These are phyloP conservation scores for Phaonia tiefii DNA, from an alignment of 2,888 invertebrate species.

Conservation along the genomic window DNA sequence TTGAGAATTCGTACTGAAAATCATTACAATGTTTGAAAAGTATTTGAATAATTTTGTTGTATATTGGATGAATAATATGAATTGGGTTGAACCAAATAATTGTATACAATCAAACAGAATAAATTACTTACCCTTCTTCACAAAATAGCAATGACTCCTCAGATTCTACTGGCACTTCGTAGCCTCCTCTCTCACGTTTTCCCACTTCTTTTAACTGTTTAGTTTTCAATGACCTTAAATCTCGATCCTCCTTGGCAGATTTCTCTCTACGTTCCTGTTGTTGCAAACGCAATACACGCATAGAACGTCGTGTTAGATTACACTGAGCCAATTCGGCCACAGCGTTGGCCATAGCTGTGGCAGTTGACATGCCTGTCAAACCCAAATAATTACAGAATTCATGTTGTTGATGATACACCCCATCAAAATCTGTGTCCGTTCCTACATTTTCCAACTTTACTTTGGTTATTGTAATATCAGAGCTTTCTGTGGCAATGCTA, in stretches of 20 bases:
- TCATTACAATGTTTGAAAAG: too few relatives aligned
- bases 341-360: conserved; percentile 76
- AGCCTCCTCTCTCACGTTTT: conserved; percentile 39
- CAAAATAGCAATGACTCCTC: not conserved
- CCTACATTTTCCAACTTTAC: not conserved
- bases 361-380: conserved; percentile 77
- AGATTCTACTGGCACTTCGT: not conserved
- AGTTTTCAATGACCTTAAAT: conserved; percentile 33
- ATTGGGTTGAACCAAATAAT: too few relatives aligned
- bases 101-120: too few relatives aligned
- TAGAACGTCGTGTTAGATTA: conserved; percentile 74
- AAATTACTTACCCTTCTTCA: conserved; percentile 50
- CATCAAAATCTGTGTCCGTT: conserved; percentile 43
- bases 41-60: too few relatives aligned
- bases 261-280: conserved; percentile 71
- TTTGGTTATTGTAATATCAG: not conserved
- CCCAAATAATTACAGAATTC: conserved; percentile 80
- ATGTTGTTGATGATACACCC: conserved; percentile 75
- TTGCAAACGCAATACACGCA: conserved; percentile 75
- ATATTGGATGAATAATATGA: too few relatives aligned
- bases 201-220: conserved; percentile 46
- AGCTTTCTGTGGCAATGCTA: too few relatives aligned
- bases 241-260: conserved; percentile 47
- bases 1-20: conserved; percentile 48
- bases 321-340: conserved; percentile 75